Evolutionary conservation across 1,140 invertebrate genomes (phyloP), one percentile per base, ranked within the genome.

Genomic region (Dendroctonus valens): DNA sequence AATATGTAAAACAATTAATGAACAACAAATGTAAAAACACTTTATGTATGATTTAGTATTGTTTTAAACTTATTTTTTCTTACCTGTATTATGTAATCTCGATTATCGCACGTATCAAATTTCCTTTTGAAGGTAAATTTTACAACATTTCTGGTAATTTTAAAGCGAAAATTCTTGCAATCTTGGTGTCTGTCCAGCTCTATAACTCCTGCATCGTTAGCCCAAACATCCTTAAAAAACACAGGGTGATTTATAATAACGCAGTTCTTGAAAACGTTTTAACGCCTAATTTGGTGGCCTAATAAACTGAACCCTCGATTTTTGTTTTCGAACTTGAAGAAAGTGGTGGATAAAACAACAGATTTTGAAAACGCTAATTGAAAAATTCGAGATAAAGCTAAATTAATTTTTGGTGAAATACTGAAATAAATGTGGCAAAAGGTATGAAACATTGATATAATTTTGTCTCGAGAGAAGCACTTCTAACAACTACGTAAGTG

Each of bases 101-200:
- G 78, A 8, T 85, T 79, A 78, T 98, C 95, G 75, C 96, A 98
- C 6, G 96, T 98, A 69, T 96, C 91, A 74, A 97, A 97, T 75
- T 89, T 86, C 60, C 94, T 82, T 5, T 85, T 81, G 74, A 94
- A 97, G 1, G 87, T 84, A 74, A 95, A 85, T 71, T 85, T 88
- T 12, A 85, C 82, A 5, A 83, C 73, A 41, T 82, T 80, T 67
- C 84, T 80, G 3, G 84, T 80, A 5, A 74, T 76, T 68, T 78
- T 82, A 69, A 86, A 83, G 42, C 84, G 81, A 72, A 92, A 91
- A 37, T 85, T 79, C 9, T 86, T 76, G 72, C 94, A 97, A 75
- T 97, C 87, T 79, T 98, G 93, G 41, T 90, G 85, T 0, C 79
- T 69, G 68, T 97, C 94, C 7, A 86, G 73, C 26, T 83, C 77